A percentile compares a stretch with the other conserved stretches of the same genome.
These are phyloP conservation scores for Falcaria lacertinaria DNA, from an alignment of 2,888 invertebrate species.

Conservation along the genomic window DNA sequence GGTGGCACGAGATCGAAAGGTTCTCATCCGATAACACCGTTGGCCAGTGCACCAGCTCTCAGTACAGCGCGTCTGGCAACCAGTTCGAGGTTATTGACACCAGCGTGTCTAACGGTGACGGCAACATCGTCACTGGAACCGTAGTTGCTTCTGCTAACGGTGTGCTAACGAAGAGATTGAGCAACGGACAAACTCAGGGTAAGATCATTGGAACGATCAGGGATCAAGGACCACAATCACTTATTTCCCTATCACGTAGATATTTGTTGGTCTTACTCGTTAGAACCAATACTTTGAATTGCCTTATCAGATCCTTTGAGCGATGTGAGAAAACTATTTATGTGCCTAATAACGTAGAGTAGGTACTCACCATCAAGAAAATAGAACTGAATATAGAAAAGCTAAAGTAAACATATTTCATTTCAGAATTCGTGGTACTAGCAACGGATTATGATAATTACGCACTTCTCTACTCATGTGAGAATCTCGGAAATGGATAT, in stretches of 20 bases:
- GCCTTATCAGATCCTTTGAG: no score
- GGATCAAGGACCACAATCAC: no score
- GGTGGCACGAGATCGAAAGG: conserved; percentile 66
- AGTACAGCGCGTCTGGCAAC: conserved; percentile 29
- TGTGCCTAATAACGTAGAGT: no score
- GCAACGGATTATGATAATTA: conserved; percentile 60
- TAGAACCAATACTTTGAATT: no score
- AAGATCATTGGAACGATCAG: neutral
- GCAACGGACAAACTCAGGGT: conserved; percentile 26
- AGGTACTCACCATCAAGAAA: no score
- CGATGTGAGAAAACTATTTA: no score
- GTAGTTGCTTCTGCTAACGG: conserved; percentile 38
- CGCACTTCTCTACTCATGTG: conserved; percentile 59
- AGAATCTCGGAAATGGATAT: conserved; percentile 40
- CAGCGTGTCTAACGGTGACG: conserved; percentile 31
- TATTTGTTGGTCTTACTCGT: no score
- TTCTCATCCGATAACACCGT: conserved; percentile 37
- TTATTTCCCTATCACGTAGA: no score
- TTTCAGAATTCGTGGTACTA: conserved; percentile 56
- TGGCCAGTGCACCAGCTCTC: conserved; percentile 52
- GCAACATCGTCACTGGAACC: conserved; percentile 29
- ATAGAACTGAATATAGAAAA: no score
- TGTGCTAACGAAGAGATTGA: conserved; percentile 34
- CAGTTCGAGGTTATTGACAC: conserved; percentile 42
- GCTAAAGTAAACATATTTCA: no score